These are phyloP conservation scores for Seira musarum DNA, from an alignment of 2,888 invertebrate species.

Conservation along the genomic window DNA sequence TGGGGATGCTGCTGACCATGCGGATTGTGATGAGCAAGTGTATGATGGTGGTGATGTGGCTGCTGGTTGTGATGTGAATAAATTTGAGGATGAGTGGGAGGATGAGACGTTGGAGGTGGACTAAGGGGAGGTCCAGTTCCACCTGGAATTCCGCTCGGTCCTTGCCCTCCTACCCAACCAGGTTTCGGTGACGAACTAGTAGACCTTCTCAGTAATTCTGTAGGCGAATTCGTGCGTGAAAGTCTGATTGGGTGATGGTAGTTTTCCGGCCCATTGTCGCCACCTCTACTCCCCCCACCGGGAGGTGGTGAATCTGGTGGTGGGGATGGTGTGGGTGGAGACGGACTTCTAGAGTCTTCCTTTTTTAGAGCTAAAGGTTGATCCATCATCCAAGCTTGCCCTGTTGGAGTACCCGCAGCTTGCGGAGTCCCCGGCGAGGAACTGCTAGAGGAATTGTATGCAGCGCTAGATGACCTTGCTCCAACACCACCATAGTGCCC, in stretches of 20 bases:
- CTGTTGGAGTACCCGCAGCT: slow-evolving; percentile 26
- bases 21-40: slow-evolving; percentile 10
- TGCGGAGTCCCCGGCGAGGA: slow-evolving; percentile 45
- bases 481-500: slow-evolving; percentile 13
- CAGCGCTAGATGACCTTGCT: slow-evolving; percentile 26
- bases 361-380: slow-evolving; percentile 49
- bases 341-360: slow-evolving; percentile 48
- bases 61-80: slow-evolving; percentile 45
- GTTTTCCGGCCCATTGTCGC: background rate
- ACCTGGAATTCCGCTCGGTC: background rate
- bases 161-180: slow-evolving; percentile 2
- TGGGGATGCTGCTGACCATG: slow-evolving; percentile 41
- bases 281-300: slow-evolving; percentile 11
- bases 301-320: slow-evolving; percentile 47
- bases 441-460: slow-evolving; percentile 40
- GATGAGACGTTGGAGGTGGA: slow-evolving; percentile 37
- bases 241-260: slow-evolving; percentile 41
- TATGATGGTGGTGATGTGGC: slow-evolving; percentile 32
- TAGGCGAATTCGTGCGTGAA: slow-evolving; percentile 40
- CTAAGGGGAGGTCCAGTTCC: slow-evolving; percentile 16
- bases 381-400: slow-evolving; percentile 40
- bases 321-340: slow-evolving; percentile 52
- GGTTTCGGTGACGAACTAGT: slow-evolving; percentile 48
- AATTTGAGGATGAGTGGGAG: slow-evolving; percentile 36
- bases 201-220: slow-evolving; percentile 29